phyloP scores from a whole-genome alignment of 2,888 invertebrate species.

The Julus scanicus region DNA sequence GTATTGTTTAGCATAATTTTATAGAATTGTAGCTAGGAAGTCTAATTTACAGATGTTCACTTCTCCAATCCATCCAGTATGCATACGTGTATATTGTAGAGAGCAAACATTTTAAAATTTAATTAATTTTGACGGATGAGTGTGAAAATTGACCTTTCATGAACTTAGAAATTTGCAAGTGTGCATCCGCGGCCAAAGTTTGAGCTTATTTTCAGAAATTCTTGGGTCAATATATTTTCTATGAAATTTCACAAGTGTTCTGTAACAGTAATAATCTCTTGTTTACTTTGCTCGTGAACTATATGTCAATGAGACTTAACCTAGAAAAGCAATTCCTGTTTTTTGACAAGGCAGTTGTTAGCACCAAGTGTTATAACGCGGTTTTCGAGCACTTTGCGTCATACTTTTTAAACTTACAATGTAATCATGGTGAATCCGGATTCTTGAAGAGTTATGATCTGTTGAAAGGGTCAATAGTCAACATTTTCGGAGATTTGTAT shows the following conservation, averaged over 20 bases:
- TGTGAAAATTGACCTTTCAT: too few species aligned
- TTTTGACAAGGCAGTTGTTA: neutral
- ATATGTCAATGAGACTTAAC: conserved; percentile 38
- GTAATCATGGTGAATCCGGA: neutral
- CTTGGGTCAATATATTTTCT: neutral
- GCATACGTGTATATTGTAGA: too few species aligned
- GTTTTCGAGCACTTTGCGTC: neutral
- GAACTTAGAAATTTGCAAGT: neutral
- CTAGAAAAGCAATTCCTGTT: conserved; percentile 27
- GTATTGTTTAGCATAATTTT: too few species aligned
- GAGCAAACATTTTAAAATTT: too few species aligned
- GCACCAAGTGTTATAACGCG: neutral
- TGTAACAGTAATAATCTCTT: neutral
- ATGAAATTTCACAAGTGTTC: neutral
- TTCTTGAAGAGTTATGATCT: neutral
- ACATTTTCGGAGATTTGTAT: neutral
- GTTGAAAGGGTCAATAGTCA: neutral
- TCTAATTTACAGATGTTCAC: too few species aligned
- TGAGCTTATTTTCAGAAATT: neutral
- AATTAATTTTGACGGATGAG: too few species aligned
- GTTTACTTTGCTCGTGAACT: neutral
- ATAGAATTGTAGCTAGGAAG: too few species aligned
- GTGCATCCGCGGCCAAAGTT: neutral
- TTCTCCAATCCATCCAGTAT: too few species aligned
- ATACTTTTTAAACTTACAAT: neutral